Evolutionary conservation across 2,113 vertebrate species (phyloP).

Genomic region (Salvelinus sp.): DNA sequence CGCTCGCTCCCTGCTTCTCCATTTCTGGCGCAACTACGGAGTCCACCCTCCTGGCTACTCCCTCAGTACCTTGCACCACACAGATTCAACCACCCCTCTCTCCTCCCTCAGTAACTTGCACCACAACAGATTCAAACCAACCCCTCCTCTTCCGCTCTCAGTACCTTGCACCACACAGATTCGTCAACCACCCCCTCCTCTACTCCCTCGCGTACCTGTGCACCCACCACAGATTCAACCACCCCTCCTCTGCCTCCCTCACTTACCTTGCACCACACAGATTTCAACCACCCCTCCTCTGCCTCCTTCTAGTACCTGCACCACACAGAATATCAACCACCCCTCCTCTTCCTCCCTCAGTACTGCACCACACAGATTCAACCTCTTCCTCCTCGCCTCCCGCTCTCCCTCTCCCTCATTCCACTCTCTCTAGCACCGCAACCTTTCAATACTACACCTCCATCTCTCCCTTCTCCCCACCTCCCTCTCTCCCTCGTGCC

Average conservation of each 20-base stretch:
- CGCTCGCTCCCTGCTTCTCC: neutral
- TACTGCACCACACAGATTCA: neutral
- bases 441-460: neutral
- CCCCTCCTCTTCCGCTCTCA: neutral
- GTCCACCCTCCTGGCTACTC: too few relatives aligned
- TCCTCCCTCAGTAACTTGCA: neutral
- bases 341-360: neutral
- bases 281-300: neutral
- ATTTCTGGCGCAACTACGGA: neutral
- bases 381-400: neutral
- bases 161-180: neutral
- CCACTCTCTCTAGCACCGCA: neutral
- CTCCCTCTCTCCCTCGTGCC: neutral
- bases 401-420: neutral
- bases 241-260: neutral
- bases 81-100: neutral
- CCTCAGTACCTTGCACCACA: neutral
- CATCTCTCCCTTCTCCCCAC: neutral
- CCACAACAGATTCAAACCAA: neutral
- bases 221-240: neutral
- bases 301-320: neutral
- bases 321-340: neutral
- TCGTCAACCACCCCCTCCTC: too few relatives aligned
- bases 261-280: neutral
- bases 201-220: neutral